phyloP scores from a whole-genome alignment of 2,888 invertebrate species.

The Pharmacophagus antenor region DNA sequence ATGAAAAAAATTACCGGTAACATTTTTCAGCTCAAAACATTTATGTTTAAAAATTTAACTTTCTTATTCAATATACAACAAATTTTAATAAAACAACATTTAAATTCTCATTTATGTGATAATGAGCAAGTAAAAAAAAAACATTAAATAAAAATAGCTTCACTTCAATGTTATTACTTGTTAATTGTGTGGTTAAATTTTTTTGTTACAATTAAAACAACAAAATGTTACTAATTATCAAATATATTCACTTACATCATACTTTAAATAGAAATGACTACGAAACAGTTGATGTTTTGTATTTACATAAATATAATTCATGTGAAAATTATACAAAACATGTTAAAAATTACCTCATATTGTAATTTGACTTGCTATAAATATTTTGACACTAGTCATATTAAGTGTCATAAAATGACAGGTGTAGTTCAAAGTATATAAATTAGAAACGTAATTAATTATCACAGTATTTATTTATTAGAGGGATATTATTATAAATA shows the following conservation, averaged over 20 bases:
- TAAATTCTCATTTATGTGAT: background rate
- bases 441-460: no score
- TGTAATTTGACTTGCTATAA: background rate
- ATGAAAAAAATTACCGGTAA: no score
- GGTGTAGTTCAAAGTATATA: no score
- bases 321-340: constrained; percentile 9
- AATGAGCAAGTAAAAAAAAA: constrained; percentile 3
- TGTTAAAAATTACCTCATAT: background rate
- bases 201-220: constrained; percentile 20
- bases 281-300: background rate
- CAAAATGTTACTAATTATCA: constrained; percentile 13
- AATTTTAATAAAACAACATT: no score
- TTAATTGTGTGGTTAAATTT: constrained; percentile 10
- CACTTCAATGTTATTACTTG: constrained; percentile 6
- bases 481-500: constrained; percentile 2
- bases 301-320: constrained; percentile 14
- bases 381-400: constrained; percentile 1
- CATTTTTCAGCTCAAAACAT: no score
- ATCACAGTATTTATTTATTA: no score
- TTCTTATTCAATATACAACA: background rate
- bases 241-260: background rate
- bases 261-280: constrained; percentile 1
- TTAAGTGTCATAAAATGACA: no score
- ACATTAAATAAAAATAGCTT: background rate
- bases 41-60: no score